These are phyloP conservation scores for Chirona hameri DNA, from an alignment of 2,888 invertebrate genomes.

Conservation along the genomic window DNA sequence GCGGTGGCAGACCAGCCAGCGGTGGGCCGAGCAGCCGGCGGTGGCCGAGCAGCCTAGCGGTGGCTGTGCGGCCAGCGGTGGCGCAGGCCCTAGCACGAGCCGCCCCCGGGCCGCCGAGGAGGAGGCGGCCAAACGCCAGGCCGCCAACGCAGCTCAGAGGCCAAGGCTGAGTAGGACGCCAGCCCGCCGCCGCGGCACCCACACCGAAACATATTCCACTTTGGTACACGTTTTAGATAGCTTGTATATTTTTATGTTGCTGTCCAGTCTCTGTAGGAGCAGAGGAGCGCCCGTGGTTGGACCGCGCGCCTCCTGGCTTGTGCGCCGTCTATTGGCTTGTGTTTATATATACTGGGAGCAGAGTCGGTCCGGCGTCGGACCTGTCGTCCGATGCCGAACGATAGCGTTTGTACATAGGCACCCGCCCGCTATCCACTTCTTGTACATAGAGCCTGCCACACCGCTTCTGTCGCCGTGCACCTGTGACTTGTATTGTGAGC, in stretches of 20 bases:
- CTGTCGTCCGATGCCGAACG: background rate
- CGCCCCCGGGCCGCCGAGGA: slow-evolving; percentile 1
- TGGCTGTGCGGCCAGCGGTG: background rate
- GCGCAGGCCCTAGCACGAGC: background rate
- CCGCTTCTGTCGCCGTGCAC: background rate
- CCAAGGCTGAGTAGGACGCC: background rate
- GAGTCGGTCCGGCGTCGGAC: background rate
- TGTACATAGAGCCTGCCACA: background rate
- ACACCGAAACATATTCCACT: background rate
- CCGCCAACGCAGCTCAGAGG: background rate
- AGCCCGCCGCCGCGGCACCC: background rate
- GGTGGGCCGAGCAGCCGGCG: background rate
- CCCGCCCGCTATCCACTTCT: background rate
- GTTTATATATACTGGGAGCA: background rate
- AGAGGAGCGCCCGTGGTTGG: background rate
- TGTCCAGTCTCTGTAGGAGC: background rate
- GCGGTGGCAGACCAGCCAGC: background rate
- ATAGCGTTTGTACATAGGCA: background rate
- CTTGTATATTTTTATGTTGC: slow-evolving; percentile 26
- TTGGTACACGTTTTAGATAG: slow-evolving; percentile 28
- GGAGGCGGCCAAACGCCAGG: background rate
- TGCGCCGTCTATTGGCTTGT: background rate
- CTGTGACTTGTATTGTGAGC: background rate
- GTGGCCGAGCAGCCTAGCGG: background rate
- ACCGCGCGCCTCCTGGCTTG: background rate